Percentiles rank a stretch among this genome's conserved stretches.
Conservation (phyloP, 2,113 vertebrate species). For the Gorsachius goisagi region DNA sequence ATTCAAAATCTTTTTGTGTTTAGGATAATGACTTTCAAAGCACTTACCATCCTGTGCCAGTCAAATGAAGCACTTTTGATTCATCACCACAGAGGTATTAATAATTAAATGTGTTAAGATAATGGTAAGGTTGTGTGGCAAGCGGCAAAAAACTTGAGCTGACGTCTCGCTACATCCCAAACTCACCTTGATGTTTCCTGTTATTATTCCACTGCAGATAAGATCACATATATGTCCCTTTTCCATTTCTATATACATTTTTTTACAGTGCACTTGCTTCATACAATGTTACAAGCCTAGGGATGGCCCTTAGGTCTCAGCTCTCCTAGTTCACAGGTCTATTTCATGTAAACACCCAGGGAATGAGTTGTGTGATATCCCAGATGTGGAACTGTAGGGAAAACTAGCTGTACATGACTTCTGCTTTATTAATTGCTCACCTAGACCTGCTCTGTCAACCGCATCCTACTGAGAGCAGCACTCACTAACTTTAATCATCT, state of each 20-base stretch:
- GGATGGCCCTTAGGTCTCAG: not conserved
- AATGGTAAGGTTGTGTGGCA: constrained; percentile 16
- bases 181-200: not conserved
- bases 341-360: not conserved
- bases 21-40: constrained; percentile 74
- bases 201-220: not conserved
- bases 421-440: not conserved
- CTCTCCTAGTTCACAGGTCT: not conserved
- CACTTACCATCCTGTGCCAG: constrained; percentile 67
- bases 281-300: not conserved
- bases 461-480: not conserved
- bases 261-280: not conserved
- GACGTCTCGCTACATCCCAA: not conserved
- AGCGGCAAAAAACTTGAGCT: not conserved
- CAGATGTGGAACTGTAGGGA: not conserved
- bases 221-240: not conserved
- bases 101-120: constrained; percentile 64
- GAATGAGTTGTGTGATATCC: not conserved
- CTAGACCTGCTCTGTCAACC: not conserved
- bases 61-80: constrained; percentile 65
- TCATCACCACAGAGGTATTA: constrained; percentile 58
- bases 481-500: not conserved
- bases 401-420: not conserved
- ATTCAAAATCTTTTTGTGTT: constrained; percentile 75
- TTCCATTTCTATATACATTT: not conserved